Evolutionary conservation across 2,113 vertebrate species (phyloP).

Genomic region (Danionella cerebrum): DNA sequence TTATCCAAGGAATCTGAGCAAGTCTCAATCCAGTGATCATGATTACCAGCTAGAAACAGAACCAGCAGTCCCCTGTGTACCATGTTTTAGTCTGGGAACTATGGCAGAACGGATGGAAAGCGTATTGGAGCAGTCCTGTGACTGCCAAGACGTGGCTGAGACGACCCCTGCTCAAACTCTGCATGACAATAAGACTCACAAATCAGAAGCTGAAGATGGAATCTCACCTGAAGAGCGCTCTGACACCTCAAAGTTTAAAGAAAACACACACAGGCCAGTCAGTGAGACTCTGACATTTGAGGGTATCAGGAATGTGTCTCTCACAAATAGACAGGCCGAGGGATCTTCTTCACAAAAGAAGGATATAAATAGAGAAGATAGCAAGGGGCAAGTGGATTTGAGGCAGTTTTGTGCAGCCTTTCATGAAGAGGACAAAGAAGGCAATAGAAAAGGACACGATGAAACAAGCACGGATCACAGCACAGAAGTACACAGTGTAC

Average conservation of each 20-base stretch:
- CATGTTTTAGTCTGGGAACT: conserved; percentile 41
- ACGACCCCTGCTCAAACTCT: conserved; percentile 49
- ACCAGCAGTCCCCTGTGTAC: conserved; percentile 41
- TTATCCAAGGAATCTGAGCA: not conserved
- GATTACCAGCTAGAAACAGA: conserved; percentile 39
- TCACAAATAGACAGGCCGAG: conserved; percentile 37
- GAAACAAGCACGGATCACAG: conserved; percentile 35
- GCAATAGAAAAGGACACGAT: conserved; percentile 37
- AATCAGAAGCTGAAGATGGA: conserved; percentile 44
- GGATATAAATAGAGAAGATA: conserved; percentile 6
- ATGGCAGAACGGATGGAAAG: conserved; percentile 24
- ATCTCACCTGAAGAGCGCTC: conserved; percentile 50
- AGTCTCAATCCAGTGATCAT: not conserved
- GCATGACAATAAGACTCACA: conserved; percentile 41
- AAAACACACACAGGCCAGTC: conserved; percentile 24
- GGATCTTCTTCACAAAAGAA: conserved; percentile 26
- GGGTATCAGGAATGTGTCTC: conserved; percentile 35
- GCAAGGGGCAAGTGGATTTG: not conserved
- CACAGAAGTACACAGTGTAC: conserved; percentile 17
- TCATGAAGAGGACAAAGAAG: conserved; percentile 42
- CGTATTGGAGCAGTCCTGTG: conserved; percentile 35
- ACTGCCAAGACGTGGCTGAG: conserved; percentile 36
- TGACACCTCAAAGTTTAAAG: conserved; percentile 49
- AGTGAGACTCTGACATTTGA: conserved; percentile 58
- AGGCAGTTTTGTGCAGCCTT: conserved; percentile 22